phyloP scores from a whole-genome alignment of 53 echinoderm and acorn worm species.

The Holothuria scabra region DNA sequence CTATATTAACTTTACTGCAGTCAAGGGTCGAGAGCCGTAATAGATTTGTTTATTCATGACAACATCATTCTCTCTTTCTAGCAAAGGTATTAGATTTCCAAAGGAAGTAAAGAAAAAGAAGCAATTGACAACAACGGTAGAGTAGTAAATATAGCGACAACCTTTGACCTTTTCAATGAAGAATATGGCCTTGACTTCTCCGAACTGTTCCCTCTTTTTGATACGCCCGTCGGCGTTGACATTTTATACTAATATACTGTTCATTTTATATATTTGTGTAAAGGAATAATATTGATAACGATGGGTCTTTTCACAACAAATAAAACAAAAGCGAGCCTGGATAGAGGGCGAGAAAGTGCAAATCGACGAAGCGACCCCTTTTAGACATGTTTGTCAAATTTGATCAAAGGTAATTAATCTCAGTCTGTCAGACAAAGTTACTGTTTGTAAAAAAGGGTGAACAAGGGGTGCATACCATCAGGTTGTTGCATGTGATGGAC shows the following conservation, averaged over 20 bases:
- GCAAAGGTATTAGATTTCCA: too few species aligned
- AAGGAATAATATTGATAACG: slow-evolving; percentile 41
- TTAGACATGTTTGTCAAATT: slow-evolving; percentile 37
- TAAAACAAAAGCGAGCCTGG: background rate
- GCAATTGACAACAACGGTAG: background rate
- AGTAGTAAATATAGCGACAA: slow-evolving; percentile 17
- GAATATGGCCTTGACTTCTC: background rate
- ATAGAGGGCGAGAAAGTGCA: slow-evolving; percentile 33
- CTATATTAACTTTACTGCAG: too few species aligned
- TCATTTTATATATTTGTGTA: slow-evolving; percentile 32
- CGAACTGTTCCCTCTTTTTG: too few species aligned
- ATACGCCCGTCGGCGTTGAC: background rate
- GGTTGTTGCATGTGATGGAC: slow-evolving; percentile 1
- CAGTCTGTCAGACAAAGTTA: slow-evolving; percentile 9
- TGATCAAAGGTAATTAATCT: slow-evolving; percentile 30
- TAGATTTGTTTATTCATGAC: too few species aligned
- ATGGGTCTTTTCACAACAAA: slow-evolving; percentile 37
- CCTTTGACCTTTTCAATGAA: background rate
- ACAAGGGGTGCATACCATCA: background rate
- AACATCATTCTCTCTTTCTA: too few species aligned
- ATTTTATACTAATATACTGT: background rate
- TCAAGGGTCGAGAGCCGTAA: too few species aligned
- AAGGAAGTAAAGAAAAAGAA: background rate
- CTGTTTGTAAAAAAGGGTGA: slow-evolving; percentile 1
- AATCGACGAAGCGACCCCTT: slow-evolving; percentile 40